These are phyloP conservation scores for Augiades crinisus DNA, from an alignment of 2,888 invertebrate genomes.

Conservation along the genomic window DNA sequence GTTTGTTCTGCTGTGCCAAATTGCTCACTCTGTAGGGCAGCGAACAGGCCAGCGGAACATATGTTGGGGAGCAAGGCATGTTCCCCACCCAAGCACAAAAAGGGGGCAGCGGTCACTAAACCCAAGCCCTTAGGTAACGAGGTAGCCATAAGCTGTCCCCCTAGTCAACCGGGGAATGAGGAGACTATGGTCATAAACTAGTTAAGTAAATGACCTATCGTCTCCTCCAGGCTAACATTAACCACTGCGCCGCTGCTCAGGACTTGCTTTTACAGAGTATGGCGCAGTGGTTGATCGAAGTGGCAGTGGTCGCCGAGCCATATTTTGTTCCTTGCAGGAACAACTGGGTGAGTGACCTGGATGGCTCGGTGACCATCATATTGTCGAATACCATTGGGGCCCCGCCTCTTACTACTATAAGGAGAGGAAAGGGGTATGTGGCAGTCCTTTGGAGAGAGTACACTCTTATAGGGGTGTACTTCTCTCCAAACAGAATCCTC, in stretches of 20 bases:
- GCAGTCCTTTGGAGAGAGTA: constrained; percentile 8
- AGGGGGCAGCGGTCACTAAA: neutral
- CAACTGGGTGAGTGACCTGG: constrained; percentile 13
- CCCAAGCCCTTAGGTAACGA: neutral
- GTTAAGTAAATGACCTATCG: neutral
- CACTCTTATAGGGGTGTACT: constrained; percentile 29
- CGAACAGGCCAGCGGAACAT: constrained; percentile 12
- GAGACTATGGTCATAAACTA: neutral
- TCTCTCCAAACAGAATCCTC: constrained; percentile 32
- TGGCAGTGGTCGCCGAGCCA: constrained; percentile 28
- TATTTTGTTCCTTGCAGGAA: constrained; percentile 13
- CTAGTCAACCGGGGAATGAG: neutral
- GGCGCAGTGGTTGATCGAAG: constrained; percentile 27
- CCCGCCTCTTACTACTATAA: neutral
- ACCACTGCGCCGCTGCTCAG: constrained; percentile 30
- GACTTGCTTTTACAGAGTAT: constrained; percentile 29
- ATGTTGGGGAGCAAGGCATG: constrained; percentile 5
- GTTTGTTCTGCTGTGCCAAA: constrained; percentile 5
- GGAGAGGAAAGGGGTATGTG: constrained; percentile 27
- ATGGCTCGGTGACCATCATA: constrained; percentile 11
- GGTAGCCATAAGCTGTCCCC: neutral
- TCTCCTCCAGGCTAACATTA: constrained; percentile 22
- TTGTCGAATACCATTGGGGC: neutral
- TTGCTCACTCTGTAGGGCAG: constrained; percentile 14
- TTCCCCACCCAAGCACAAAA: constrained; percentile 2